A percentile compares a stretch with the other conserved stretches of the same genome.
These are phyloP conservation scores for Gorilla gorilla DNA, from an alignment of 2,113 vertebrate genomes.

Conservation along the genomic window DNA sequence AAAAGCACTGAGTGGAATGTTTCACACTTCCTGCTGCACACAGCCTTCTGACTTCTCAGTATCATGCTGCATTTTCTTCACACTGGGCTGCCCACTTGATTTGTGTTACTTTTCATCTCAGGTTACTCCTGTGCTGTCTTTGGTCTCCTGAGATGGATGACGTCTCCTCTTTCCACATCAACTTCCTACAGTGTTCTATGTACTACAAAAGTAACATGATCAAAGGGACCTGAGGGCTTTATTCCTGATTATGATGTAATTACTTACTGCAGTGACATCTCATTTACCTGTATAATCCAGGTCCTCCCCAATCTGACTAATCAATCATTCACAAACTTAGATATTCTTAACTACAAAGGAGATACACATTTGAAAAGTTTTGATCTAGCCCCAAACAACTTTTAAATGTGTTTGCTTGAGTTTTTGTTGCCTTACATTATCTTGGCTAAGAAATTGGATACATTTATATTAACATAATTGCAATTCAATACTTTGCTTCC, in stretches of 20 bases:
- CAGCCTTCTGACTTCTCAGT: not conserved
- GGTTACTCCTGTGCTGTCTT: not conserved
- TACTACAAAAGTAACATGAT: not conserved
- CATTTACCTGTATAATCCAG: not conserved
- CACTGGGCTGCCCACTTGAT: not conserved
- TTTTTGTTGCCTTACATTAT: not conserved
- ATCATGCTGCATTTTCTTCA: constrained; percentile 21
- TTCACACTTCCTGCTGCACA: not conserved
- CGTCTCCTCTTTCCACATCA: not conserved
- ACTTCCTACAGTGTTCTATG: not conserved
- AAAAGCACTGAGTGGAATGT: not conserved
- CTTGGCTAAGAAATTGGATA: not conserved
- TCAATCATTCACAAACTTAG: not conserved
- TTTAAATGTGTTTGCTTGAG: not conserved
- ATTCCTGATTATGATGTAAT: not conserved
- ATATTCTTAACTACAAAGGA: not conserved
- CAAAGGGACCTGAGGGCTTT: not conserved
- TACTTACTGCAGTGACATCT: not conserved
- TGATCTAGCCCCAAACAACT: not conserved
- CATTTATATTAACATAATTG: not conserved
- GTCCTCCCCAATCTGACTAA: not conserved
- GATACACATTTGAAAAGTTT: not conserved
- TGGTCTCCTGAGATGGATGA: not conserved
- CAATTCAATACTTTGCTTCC: not conserved
- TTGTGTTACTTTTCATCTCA: constrained; percentile 21